Percentiles rank a stretch among this genome's conserved stretches.
These are phyloP conservation scores for Muscicapa comitata DNA, from an alignment of 2,797 vertebrate genomes.

Conservation along the genomic window DNA sequence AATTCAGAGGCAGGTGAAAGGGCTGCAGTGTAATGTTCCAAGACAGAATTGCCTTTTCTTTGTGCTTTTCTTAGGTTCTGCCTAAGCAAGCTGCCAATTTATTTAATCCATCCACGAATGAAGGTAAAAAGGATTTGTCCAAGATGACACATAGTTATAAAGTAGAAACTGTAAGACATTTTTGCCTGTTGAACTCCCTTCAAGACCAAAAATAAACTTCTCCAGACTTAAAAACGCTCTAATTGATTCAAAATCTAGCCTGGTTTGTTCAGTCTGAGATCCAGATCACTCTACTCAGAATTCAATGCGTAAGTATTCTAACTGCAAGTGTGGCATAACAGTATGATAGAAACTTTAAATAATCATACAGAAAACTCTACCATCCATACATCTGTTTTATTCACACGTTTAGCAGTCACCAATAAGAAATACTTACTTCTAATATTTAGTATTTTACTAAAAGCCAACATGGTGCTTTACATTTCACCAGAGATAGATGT, in stretches of 20 bases:
- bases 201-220: constrained; percentile 14
- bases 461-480: background rate
- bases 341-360: background rate
- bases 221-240: background rate
- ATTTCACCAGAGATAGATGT: background rate
- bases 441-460: background rate
- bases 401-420: background rate
- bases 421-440: background rate
- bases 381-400: background rate
- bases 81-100: constrained; percentile 2
- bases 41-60: constrained; percentile 10
- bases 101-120: background rate
- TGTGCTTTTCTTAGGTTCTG: background rate
- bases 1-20: background rate
- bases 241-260: constrained; percentile 31
- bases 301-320: background rate
- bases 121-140: constrained; percentile 12
- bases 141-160: background rate
- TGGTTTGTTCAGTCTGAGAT: background rate
- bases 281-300: background rate
- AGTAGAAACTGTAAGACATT: background rate
- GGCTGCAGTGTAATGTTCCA: background rate
- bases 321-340: background rate
- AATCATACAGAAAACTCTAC: background rate
- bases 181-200: background rate